Percentiles rank a stretch among this genome's conserved stretches.
phyloP scores from a whole-genome alignment of 1,140 invertebrate genomes.

The Planococcus citri region DNA sequence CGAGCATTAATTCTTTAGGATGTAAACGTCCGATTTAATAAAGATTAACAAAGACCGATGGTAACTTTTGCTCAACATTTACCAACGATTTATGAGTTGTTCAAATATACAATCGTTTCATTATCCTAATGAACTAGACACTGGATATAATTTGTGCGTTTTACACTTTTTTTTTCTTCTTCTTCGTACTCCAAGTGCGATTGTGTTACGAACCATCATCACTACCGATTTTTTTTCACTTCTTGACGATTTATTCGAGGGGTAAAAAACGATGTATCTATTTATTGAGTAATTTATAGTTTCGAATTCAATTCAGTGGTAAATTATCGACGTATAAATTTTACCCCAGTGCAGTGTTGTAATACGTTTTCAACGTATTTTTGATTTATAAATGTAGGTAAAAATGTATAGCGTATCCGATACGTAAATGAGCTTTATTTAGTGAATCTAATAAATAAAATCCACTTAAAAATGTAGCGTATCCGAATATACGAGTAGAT shows the following conservation, averaged over 20 bases:
- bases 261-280: neutral
- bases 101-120: conserved; percentile 19
- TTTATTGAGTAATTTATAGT: neutral
- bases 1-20: conserved; percentile 14
- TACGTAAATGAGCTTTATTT: no score
- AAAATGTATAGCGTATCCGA: no score
- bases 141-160: conserved; percentile 17
- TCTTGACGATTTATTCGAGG: neutral
- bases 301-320: neutral
- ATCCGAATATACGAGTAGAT: no score
- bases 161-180: neutral
- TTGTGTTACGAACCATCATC: neutral
- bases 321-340: neutral
- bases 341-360: neutral
- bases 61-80: conserved; percentile 10
- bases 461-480: no score
- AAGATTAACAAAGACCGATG: conserved; percentile 12
- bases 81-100: conserved; percentile 17
- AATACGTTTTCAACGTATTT: neutral
- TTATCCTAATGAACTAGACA: conserved; percentile 20
- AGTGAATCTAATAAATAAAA: no score
- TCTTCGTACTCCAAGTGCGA: neutral
- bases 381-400: neutral
- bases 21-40: conserved; percentile 18
- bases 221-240: neutral